Evolutionary conservation across 2,113 vertebrate genomes (phyloP).

Genomic region (Rhea pennata): DNA sequence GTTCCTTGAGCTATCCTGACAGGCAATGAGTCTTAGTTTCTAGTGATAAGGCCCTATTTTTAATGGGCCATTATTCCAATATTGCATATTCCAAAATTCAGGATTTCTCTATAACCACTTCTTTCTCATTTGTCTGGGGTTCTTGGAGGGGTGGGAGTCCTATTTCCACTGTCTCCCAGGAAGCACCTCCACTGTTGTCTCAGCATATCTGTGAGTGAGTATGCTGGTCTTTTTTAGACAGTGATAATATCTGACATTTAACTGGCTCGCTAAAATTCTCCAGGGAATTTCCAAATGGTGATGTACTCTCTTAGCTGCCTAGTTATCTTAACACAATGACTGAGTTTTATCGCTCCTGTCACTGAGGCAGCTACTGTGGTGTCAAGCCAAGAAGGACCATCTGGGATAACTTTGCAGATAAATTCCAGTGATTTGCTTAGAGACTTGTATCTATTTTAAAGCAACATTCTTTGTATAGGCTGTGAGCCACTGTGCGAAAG

Average conservation of each 20-base stretch:
- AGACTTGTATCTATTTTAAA: background rate
- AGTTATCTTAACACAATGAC: background rate
- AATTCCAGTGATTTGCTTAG: background rate
- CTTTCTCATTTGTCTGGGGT: background rate
- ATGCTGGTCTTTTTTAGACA: background rate
- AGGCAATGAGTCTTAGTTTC: background rate
- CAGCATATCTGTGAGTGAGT: background rate
- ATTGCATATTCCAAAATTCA: background rate
- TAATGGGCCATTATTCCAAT: background rate
- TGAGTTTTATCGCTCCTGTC: constrained; percentile 3
- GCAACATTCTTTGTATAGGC: background rate
- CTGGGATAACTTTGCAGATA: constrained; percentile 4
- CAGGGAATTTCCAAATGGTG: background rate
- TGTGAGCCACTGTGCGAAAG: background rate
- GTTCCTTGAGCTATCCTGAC: background rate
- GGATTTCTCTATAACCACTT: background rate
- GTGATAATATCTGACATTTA: background rate
- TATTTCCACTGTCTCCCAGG: background rate
- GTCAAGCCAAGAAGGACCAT: background rate
- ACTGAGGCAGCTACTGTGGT: background rate
- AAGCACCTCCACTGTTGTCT: rapidly evolving
- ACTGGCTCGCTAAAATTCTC: background rate
- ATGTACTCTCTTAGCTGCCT: background rate
- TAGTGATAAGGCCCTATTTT: background rate
- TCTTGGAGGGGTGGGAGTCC: background rate